Percentiles rank a stretch among this genome's conserved stretches.
Conservation (phyloP, 1,140 invertebrate species). For the Stegodyphus dumicola region DNA sequence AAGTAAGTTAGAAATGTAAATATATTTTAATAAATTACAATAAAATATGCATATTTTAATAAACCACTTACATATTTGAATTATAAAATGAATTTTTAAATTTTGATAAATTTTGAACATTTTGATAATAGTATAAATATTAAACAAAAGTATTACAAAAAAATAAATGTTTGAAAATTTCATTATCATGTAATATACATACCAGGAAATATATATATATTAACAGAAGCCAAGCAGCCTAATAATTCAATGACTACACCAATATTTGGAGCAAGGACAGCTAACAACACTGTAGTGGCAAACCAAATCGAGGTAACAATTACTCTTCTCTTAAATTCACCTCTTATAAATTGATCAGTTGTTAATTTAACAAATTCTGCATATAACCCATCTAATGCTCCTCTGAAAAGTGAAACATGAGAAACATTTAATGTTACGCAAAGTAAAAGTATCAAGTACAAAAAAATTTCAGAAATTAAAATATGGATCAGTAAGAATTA, state of each 20-base stretch:
- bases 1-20: too few relatives aligned
- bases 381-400: constrained; percentile 70
- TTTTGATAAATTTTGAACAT: too few relatives aligned
- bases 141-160: not conserved
- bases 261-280: constrained; percentile 77
- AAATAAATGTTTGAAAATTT: not conserved
- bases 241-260: constrained; percentile 76
- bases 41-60: too few relatives aligned
- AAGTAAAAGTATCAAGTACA: too few relatives aligned
- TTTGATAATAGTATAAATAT: not conserved
- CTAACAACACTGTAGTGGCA: constrained; percentile 72
- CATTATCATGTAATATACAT: constrained; percentile 16
- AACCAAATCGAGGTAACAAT: constrained; percentile 75
- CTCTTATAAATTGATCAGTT: constrained; percentile 64
- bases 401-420: constrained; percentile 64
- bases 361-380: constrained; percentile 65
- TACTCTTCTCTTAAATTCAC: constrained; percentile 68
- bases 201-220: constrained; percentile 79
- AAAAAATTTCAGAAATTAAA: too few relatives aligned
- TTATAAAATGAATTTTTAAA: too few relatives aligned
- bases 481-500: too few relatives aligned
- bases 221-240: constrained; percentile 76
- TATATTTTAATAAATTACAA: too few relatives aligned
- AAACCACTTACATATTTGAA: too few relatives aligned
- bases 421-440: too few relatives aligned